Evolutionary conservation across 1,140 invertebrate genomes (phyloP).

Genomic region (Bombus picipes): DNA sequence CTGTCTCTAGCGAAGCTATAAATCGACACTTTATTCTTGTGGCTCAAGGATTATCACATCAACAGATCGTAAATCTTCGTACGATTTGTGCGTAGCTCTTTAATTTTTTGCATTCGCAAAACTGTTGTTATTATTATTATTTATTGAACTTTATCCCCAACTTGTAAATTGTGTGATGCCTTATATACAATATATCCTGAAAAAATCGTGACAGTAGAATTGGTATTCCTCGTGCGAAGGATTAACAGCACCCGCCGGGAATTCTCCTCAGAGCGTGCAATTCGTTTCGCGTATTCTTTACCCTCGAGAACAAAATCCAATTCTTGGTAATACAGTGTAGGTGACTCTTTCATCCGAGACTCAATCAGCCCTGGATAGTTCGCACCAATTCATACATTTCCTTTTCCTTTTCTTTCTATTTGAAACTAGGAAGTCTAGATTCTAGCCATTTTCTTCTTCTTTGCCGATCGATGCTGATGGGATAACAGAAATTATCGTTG

Average conservation of each 20-base stretch:
- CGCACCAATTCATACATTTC: background rate
- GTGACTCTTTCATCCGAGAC: background rate
- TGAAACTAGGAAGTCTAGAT: background rate
- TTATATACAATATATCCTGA: background rate
- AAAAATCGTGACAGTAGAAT: background rate
- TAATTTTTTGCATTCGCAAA: background rate
- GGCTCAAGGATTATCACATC: conserved; percentile 17
- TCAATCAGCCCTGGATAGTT: background rate
- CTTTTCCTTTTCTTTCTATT: background rate
- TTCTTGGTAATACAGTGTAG: conserved; percentile 18
- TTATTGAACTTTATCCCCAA: too few species aligned
- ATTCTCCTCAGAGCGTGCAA: background rate
- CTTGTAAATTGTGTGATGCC: too few species aligned
- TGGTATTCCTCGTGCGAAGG: background rate
- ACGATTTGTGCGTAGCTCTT: background rate
- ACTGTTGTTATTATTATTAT: too few species aligned
- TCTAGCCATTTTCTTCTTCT: too few species aligned
- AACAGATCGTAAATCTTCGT: conserved; percentile 20
- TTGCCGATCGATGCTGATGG: conserved; percentile 8
- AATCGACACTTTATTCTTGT: conserved; percentile 37
- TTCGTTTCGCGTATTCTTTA: background rate
- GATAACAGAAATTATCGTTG: conserved; percentile 2
- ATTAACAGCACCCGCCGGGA: too few species aligned
- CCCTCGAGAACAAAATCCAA: conserved; percentile 16
- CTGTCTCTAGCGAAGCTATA: background rate